Evolutionary conservation across 30 jellyfish, hydroid and myxozoan species (phyloP).

Genomic region (Haliclystus octoradiatus): DNA sequence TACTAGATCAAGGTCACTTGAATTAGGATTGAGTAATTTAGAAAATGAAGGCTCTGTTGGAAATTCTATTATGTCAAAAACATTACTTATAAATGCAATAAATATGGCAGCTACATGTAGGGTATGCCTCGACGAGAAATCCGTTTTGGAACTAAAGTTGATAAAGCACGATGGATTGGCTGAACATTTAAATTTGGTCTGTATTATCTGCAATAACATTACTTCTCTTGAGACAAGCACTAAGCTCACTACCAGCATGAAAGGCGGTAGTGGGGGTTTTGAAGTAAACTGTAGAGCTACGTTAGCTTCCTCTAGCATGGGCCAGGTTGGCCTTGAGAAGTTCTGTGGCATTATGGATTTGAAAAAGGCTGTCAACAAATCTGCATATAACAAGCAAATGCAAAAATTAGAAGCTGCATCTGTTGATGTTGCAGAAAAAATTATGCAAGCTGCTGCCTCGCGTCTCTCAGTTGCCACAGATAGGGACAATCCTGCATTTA

Average conservation of each 20-base stretch:
- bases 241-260: no score
- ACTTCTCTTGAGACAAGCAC: slow-evolving; percentile 6
- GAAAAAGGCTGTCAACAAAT: slow-evolving; percentile 16
- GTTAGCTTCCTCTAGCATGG: slow-evolving; percentile 5
- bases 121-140: no score
- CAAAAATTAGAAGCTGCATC: slow-evolving; percentile 1
- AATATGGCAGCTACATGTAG: no score
- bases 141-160: neutral
- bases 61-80: no score
- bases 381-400: slow-evolving; percentile 7
- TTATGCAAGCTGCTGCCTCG: slow-evolving; percentile 13
- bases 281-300: slow-evolving; percentile 22
- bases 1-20: no score
- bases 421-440: slow-evolving; percentile 10
- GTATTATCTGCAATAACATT: slow-evolving; percentile 2
- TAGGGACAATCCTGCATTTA: slow-evolving; percentile 7
- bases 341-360: slow-evolving; percentile 12
- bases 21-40: no score
- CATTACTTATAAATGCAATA: no score
- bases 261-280: slow-evolving; percentile 10
- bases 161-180: slow-evolving; percentile 8
- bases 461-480: slow-evolving; percentile 1
- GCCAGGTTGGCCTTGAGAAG: neutral
- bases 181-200: slow-evolving; percentile 1
- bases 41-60: no score